A percentile compares a stretch with the other conserved stretches of the same genome.
Evolutionary conservation across 1,140 invertebrate species (phyloP).

Genomic region (Listronotus oregonensis): DNA sequence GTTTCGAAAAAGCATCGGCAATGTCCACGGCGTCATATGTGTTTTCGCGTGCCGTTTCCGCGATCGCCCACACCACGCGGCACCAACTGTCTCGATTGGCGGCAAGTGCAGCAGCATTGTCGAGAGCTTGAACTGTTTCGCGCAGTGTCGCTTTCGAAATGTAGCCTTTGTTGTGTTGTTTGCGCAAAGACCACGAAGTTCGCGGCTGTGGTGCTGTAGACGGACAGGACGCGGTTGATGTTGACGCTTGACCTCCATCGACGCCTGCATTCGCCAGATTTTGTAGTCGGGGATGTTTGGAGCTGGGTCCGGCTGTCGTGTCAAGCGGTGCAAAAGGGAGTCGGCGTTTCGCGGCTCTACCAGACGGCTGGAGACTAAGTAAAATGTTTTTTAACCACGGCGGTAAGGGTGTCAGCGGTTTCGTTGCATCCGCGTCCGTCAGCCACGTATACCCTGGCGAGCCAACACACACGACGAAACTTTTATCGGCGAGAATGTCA

Average conservation of each 20-base stretch:
- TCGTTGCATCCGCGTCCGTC: background rate
- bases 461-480: background rate
- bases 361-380: slow-evolving; percentile 1
- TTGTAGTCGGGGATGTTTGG: background rate
- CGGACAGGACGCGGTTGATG: background rate
- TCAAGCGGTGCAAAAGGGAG: background rate
- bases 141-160: background rate
- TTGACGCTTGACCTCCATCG: background rate
- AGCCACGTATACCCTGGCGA: slow-evolving; percentile 1
- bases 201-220: background rate
- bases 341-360: slow-evolving; percentile 1
- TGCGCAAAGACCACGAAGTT: slow-evolving; percentile 4
- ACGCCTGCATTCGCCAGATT: background rate
- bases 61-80: slow-evolving; percentile 4
- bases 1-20: slow-evolving; percentile 2
- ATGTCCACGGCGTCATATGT: slow-evolving; percentile 1
- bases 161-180: slow-evolving; percentile 3
- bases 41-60: slow-evolving; percentile 4
- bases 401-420: background rate
- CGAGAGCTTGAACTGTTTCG: slow-evolving; percentile 1
- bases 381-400: slow-evolving; percentile 3
- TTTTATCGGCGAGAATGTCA: background rate
- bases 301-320: background rate
- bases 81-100: slow-evolving; percentile 5
- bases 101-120: slow-evolving; percentile 2